Evolutionary conservation across 53 echinoderm and acorn worm species (phyloP), one percentile per base, ranked within the genome.

Genomic region (Apostichopus leukothele): DNA sequence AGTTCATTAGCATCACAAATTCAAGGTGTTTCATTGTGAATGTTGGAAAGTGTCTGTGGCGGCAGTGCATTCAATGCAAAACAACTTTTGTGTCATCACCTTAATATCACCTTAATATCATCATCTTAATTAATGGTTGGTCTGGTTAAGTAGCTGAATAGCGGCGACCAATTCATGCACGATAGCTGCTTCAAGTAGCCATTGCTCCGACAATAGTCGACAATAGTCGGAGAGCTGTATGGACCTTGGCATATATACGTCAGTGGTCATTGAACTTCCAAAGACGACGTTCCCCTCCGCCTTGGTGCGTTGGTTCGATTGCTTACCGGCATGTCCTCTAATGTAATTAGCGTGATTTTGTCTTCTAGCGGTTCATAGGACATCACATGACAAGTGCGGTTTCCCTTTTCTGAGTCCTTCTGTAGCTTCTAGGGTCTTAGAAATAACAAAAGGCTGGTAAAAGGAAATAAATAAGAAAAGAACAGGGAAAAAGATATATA

Each of bases 301-400:
- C 14, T 11, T 9, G 13, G 57, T 57, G 25, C 21, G 39, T 11
- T 9, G 13, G 57, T 57, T 57, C 77, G 77, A 50, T 76, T 27
- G 50, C 21, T 76, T 50, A 53, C 80, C 54, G 57, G 0, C 53
- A 55, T 53, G 80, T 80, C 80, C 78, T 80, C 53, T 80, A 80
- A 80, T 57, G 57, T 80, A 80, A 80, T 80, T 80, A 80, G 54
- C 54, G 54, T 80, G 80, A 80, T 80, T 79, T 39, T 80, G 54
- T 80, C 80, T 80, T 21, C 13, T 18, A 80, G 80, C 80, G 51
- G 22, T 80, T 6, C 18, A 51, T 57, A 80, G 19, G 9, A 57
- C 53, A 80, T 55, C 80, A 20, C 54, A 80, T 80, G 80, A 54
- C 80, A 80, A 54, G 50, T 80, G 50, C 57, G 54, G 80, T 80